A percentile compares a stretch with the other conserved stretches of the same genome.
These are phyloP conservation scores for Anoplophora glabripennis DNA, from an alignment of 1,140 invertebrate genomes.

Conservation along the genomic window DNA sequence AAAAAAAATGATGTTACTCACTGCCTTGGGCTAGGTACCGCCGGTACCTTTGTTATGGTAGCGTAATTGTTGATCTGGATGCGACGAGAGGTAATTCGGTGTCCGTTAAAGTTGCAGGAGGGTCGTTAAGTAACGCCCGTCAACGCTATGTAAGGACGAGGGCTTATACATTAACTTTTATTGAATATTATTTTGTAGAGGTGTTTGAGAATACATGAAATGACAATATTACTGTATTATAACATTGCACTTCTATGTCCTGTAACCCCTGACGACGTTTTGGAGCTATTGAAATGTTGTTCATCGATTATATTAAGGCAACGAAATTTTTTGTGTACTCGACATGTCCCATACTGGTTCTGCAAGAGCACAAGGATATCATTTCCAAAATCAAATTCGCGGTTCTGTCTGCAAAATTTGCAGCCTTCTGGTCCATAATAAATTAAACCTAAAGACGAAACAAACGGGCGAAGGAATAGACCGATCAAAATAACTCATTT, in stretches of 20 bases:
- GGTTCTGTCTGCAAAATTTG: too few species aligned
- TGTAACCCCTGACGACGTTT: constrained; percentile 18
- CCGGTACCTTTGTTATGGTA: constrained; percentile 33
- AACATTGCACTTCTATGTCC: constrained; percentile 15
- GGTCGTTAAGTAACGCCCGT: too few species aligned
- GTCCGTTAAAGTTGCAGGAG: constrained; percentile 12
- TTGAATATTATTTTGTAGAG: constrained; percentile 14
- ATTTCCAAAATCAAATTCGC: too few species aligned
- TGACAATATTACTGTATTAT: constrained; percentile 27
- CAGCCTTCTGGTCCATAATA: too few species aligned
- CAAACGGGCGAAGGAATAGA: too few species aligned
- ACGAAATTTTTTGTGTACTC: constrained; percentile 26
- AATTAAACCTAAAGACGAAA: too few species aligned
- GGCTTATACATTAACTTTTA: constrained; percentile 7
- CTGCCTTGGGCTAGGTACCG: constrained; percentile 38
- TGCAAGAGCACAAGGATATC: too few species aligned
- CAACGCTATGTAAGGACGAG: too few species aligned
- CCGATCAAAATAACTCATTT: too few species aligned
- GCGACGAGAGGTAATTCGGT: constrained; percentile 18
- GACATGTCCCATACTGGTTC: too few species aligned
- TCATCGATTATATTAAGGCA: constrained; percentile 25
- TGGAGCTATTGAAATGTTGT: constrained; percentile 16
- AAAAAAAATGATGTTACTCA: constrained; percentile 34
- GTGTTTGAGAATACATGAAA: constrained; percentile 21
- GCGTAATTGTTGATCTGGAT: constrained; percentile 28